Conservation (phyloP, 1,140 invertebrate genomes). For the Aphaenogaster floridana region DNA sequence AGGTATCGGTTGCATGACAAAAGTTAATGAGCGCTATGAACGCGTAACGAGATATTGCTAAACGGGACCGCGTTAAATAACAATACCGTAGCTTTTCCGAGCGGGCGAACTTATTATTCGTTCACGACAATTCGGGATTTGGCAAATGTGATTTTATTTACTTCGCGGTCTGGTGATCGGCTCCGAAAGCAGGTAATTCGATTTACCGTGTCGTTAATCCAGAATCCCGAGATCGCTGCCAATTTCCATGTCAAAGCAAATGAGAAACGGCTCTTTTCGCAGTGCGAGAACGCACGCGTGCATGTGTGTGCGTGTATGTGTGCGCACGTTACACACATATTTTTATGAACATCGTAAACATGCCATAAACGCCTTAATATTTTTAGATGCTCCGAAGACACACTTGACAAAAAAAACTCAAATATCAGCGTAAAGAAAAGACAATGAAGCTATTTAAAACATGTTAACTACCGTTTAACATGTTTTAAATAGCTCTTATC, state of each 20-base stretch:
- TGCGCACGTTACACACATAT: neutral
- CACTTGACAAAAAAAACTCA: neutral
- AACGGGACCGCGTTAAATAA: neutral
- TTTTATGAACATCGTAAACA: neutral
- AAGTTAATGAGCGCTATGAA: neutral
- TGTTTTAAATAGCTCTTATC: neutral
- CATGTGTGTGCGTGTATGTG: neutral
- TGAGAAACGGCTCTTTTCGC: conserved; percentile 1
- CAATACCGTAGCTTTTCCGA: neutral
- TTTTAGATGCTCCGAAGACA: neutral
- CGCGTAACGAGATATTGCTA: neutral
- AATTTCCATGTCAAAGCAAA: conserved; percentile 77
- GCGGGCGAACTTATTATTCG: neutral
- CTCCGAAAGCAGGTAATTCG: conserved; percentile 68
- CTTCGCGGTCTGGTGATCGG: conserved; percentile 57
- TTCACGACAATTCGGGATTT: neutral
- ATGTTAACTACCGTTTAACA: neutral
- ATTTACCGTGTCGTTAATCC: conserved; percentile 75
- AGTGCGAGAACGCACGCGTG: neutral
- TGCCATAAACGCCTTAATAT: neutral
- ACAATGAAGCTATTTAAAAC: neutral
- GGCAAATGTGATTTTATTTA: conserved; percentile 44
- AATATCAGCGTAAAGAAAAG: neutral
- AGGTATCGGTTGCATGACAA: neutral
- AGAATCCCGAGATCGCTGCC: conserved; percentile 71